Base-by-base conservation (phyloP, 2,797 vertebrate genomes). In the Petrocephalus sullivani region DNA sequence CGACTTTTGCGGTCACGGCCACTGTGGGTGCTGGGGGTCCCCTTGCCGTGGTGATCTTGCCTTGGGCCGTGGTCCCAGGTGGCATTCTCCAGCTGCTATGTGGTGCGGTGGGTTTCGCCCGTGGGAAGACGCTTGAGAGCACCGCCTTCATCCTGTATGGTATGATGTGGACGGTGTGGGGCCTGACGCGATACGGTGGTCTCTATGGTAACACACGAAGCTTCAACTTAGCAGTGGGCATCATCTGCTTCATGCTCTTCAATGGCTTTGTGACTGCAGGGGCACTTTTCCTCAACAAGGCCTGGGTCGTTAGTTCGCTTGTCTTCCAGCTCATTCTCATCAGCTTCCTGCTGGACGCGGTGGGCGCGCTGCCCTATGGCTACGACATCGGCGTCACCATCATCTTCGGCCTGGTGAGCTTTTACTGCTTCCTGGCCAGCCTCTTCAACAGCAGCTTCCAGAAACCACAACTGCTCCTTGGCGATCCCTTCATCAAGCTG, bases 51-150 rank as follows among this genome's bases (percentile, higher is more conserved):
- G 90, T 96, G 81, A 92, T 97, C 54, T 92, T 97, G 41, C 97
- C 97, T 0, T 98, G 97, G 97, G 93, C 95, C 8, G 96, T 97
- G 83, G 94, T 95, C 16, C 95, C 96, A 0, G 97, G 97, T 0
- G 97, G 97, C 2, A 83, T 93, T 1, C 93, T 98, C 16, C 95
- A 96, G 92, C 89, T 97, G 33, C 90, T 97, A 0, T 93, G 95
- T 0, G 97, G 97, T 23, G 96, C 94, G 0, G 94, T 98, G 83
- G 95, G 96, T 6, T 98, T 97, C 88, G 94, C 97, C 64, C 92
- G 96, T 33, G 97, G 97, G 83, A 97, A 98, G 94, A 97, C 97
- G n/a, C 93, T 98, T 58, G 97, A 98, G 92, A 98, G 97, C 92
- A 96, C 95, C 0, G 95, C 95, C 19, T 98, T 98, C 90, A 93